Conservation (phyloP, 2,797 vertebrate genomes). For the Margarornis squamiger region DNA sequence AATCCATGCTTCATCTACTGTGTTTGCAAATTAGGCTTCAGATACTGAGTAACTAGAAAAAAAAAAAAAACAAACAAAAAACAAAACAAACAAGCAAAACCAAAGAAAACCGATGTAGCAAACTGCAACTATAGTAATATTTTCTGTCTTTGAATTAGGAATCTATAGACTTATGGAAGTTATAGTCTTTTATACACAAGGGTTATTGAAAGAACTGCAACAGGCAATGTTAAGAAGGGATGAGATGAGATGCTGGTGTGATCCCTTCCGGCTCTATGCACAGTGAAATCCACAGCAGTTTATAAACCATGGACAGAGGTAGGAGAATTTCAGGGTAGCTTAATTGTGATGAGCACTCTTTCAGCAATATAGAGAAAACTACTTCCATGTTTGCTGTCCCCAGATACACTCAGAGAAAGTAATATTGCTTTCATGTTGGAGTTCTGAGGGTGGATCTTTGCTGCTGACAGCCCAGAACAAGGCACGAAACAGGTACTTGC, state of each 20-base stretch:
- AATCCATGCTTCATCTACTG: neutral
- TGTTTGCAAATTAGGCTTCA: neutral
- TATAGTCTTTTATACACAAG: neutral
- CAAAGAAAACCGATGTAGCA: neutral
- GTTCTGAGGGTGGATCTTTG: neutral
- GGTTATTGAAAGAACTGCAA: neutral
- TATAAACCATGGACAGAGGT: neutral
- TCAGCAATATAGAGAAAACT: neutral
- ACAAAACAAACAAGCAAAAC: no score
- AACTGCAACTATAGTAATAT: neutral
- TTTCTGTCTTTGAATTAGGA: neutral
- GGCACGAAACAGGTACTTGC: neutral
- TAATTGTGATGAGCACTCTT: neutral
- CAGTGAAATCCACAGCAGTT: neutral
- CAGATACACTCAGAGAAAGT: neutral
- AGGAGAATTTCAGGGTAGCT: neutral
- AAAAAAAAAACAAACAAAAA: neutral
- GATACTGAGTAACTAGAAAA: neutral
- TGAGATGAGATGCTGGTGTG: neutral
- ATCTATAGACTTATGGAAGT: accelerated
- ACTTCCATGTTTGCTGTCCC: neutral
- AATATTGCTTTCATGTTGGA: neutral
- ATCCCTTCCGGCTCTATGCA: neutral
- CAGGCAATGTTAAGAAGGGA: neutral
- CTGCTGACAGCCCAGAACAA: neutral